These are phyloP conservation scores for Eupeodes corollae DNA, from an alignment of 1,140 invertebrate genomes.

Conservation along the genomic window DNA sequence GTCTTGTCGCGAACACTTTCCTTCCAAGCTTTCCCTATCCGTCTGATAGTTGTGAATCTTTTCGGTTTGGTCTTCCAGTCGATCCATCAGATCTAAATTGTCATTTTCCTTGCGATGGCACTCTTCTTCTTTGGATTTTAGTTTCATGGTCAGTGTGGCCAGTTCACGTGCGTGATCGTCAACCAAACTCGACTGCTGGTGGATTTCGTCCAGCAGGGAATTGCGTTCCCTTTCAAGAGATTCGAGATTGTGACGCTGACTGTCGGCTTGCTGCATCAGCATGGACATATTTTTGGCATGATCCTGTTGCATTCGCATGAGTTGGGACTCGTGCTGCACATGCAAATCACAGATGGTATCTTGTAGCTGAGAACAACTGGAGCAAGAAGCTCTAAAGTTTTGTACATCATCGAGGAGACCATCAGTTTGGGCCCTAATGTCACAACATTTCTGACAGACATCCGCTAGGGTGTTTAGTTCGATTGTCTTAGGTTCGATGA, in stretches of 20 bases:
- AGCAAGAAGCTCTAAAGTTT: slow-evolving; percentile 12
- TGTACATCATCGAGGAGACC: slow-evolving; percentile 19
- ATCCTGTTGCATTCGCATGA: slow-evolving; percentile 9
- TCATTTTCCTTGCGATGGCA: slow-evolving; percentile 6
- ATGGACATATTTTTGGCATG: slow-evolving; percentile 10
- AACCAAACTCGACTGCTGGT: slow-evolving; percentile 23
- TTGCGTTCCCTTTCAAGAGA: slow-evolving; percentile 9
- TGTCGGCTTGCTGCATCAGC: slow-evolving; percentile 13
- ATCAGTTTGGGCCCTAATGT: slow-evolving; percentile 29
- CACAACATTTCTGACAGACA: slow-evolving; percentile 38
- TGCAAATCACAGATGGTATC: slow-evolving; percentile 33
- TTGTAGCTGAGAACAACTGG: slow-evolving; percentile 13
- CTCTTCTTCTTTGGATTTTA: slow-evolving; percentile 20
- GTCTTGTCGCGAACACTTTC: slow-evolving; percentile 24
- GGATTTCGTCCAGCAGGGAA: slow-evolving; percentile 14
- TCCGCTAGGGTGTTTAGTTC: slow-evolving; percentile 36
- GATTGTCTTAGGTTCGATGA: slow-evolving; percentile 11
- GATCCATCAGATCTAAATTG: slow-evolving; percentile 9
- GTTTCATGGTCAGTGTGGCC: slow-evolving; percentile 6
- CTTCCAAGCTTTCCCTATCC: slow-evolving; percentile 11
- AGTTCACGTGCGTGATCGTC: slow-evolving; percentile 26
- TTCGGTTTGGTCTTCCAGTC: slow-evolving; percentile 8
- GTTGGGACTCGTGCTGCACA: slow-evolving; percentile 32
- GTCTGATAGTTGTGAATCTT: slow-evolving; percentile 10
- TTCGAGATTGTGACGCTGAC: slow-evolving; percentile 7